These are phyloP conservation scores for Drosophila kambysellisi DNA, from an alignment of 2,888 invertebrate genomes.

Conservation along the genomic window DNA sequence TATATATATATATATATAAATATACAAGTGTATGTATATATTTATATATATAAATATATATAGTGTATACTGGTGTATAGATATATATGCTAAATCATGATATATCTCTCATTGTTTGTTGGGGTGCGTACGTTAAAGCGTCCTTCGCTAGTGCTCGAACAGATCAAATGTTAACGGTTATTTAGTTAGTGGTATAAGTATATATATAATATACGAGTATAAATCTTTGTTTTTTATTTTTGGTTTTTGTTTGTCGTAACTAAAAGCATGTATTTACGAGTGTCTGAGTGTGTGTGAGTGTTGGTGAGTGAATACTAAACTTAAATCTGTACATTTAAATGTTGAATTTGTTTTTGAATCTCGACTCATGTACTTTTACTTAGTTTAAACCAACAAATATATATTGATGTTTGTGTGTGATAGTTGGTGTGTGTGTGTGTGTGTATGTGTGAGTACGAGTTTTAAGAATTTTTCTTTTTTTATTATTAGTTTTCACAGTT, in stretches of 20 bases:
- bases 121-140: conserved; percentile 69
- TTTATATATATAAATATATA: conserved; percentile 26
- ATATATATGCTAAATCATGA: conserved; percentile 39
- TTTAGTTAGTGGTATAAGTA: conserved; percentile 71
- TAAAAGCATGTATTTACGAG: conserved; percentile 45
- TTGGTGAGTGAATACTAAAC: conserved; percentile 42
- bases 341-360: conserved; percentile 9
- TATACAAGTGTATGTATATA: conserved; percentile 12
- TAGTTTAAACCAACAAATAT: conserved; percentile 42
- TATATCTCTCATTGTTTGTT: conserved; percentile 52
- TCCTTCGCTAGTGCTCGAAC: conserved; percentile 82
- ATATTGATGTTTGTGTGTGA: conserved; percentile 6
- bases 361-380: conserved; percentile 36
- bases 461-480: conserved; percentile 27
- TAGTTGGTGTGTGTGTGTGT: conserved; percentile 6
- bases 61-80: conserved; percentile 33
- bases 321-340: conserved; percentile 53
- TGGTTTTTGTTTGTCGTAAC: conserved; percentile 43
- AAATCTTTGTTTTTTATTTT: conserved; percentile 32
- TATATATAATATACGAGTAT: conserved; percentile 62
- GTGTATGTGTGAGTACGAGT: conserved; percentile 31
- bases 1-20: conserved; percentile 32
- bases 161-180: conserved; percentile 81
- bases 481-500: conserved; percentile 59
- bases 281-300: conserved; percentile 25